Conservation (phyloP, 2,888 invertebrate species). For the Ypsolopha scabrella region DNA sequence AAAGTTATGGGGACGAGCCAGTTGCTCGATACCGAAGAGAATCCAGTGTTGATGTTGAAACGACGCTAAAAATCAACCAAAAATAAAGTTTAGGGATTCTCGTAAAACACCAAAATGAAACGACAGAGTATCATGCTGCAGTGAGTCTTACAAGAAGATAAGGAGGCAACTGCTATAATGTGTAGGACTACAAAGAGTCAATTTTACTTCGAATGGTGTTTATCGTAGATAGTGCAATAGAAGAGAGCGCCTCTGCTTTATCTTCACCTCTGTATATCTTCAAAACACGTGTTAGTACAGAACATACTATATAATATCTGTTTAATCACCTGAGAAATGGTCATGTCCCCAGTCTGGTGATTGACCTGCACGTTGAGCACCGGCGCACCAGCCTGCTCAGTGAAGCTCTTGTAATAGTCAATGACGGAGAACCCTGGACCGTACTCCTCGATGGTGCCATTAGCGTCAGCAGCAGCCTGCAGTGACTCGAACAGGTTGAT, state of each 20-base stretch:
- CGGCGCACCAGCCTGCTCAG: constrained; percentile 72
- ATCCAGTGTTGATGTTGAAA: constrained; percentile 55
- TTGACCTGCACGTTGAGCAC: constrained; percentile 65
- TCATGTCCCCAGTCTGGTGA: constrained; percentile 43
- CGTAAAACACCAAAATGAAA: too few species aligned
- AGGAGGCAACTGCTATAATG: too few species aligned
- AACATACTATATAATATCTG: background rate
- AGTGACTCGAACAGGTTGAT: constrained; percentile 59
- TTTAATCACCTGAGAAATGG: constrained; percentile 47
- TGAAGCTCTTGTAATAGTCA: constrained; percentile 59
- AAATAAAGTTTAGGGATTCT: background rate
- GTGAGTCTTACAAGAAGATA: too few species aligned
- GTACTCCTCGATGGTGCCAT: constrained; percentile 34
- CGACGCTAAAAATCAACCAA: constrained; percentile 42
- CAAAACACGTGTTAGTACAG: too few species aligned
- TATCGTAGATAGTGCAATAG: too few species aligned
- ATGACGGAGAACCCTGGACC: constrained; percentile 40
- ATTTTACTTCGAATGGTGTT: too few species aligned
- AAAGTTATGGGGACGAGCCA: constrained; percentile 58
- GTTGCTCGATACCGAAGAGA: constrained; percentile 25
- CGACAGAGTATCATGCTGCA: too few species aligned
- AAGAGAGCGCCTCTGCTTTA: too few species aligned
- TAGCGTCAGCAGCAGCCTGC: constrained; percentile 27
- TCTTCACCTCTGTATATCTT: too few species aligned
- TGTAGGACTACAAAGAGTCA: too few species aligned